These are phyloP conservation scores for Tryphoninae sp. DNA, from an alignment of 2,888 invertebrate species.

Conservation along the genomic window DNA sequence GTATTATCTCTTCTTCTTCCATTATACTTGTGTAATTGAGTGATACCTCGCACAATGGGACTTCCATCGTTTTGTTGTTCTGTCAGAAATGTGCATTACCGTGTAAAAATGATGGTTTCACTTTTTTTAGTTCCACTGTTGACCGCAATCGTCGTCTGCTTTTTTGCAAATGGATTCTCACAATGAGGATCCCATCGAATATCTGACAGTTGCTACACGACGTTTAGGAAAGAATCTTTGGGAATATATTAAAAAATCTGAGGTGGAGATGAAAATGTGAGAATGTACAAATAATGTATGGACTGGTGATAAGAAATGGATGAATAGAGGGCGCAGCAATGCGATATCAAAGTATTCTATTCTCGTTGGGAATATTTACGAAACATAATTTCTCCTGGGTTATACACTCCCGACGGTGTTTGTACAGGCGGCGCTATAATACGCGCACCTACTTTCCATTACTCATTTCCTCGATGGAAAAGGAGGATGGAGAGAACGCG, in stretches of 20 bases:
- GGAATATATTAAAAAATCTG: not conserved
- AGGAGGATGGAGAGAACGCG: slow-evolving; percentile 4
- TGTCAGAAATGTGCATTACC: not conserved
- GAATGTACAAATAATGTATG: not conserved
- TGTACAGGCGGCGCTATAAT: slow-evolving; percentile 23
- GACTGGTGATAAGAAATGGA: slow-evolving; percentile 5
- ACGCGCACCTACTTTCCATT: slow-evolving; percentile 60
- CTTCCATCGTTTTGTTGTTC: not conserved
- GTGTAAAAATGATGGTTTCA: not conserved
- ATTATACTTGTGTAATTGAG: slow-evolving; percentile 30
- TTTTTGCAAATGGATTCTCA: no score
- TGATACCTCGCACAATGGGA: not conserved
- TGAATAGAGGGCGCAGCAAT: slow-evolving; percentile 26
- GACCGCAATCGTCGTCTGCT: no score
- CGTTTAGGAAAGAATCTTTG: not conserved
- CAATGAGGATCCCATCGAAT: no score
- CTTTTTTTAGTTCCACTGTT: not conserved
- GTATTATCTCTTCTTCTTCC: slow-evolving; percentile 22
- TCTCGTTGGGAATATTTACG: slow-evolving; percentile 38
- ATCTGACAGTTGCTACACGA: not conserved
- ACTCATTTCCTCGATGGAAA: slow-evolving; percentile 57
- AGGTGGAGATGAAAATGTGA: not conserved
- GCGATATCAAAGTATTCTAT: not conserved
- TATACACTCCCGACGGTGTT: slow-evolving; percentile 49
- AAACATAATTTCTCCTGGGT: slow-evolving; percentile 49